A percentile compares a stretch with the other conserved stretches of the same genome.
Evolutionary conservation across 2,797 vertebrate genomes (phyloP).

Genomic region (Lepilemur septentrionalis): DNA sequence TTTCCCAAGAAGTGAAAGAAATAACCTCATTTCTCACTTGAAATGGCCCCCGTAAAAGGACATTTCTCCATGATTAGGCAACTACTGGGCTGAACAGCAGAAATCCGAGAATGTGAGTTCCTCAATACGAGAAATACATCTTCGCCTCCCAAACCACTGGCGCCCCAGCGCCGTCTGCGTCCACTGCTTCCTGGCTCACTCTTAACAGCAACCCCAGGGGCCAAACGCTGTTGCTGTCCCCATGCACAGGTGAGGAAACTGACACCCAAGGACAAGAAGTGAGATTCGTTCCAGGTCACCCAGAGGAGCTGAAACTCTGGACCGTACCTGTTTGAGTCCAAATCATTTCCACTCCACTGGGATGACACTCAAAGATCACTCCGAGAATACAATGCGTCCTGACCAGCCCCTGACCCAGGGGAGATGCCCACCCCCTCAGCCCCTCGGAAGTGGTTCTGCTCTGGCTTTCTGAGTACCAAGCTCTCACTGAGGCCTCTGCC

Average conservation of each 20-base stretch:
- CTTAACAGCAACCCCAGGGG: neutral
- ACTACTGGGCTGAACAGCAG: neutral
- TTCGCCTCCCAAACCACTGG: neutral
- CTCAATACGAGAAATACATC: neutral
- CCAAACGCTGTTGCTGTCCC: neutral
- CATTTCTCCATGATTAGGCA: neutral
- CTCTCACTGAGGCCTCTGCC: neutral
- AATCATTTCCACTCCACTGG: neutral
- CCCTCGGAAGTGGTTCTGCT: neutral
- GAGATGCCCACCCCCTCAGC: neutral
- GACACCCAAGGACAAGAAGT: neutral
- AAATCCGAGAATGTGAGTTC: neutral
- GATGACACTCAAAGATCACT: neutral
- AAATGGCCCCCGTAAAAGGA: neutral
- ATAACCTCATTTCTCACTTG: neutral
- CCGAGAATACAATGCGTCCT: neutral
- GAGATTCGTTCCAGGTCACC: neutral
- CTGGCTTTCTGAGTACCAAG: neutral
- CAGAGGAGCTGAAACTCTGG: neutral
- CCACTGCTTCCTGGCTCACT: neutral
- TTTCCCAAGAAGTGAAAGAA: neutral
- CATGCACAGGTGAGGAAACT: neutral
- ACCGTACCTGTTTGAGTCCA: neutral
- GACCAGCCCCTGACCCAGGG: neutral
- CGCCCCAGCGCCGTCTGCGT: rapidly evolving